Percentiles rank a stretch among this genome's conserved stretches.
phyloP scores from a whole-genome alignment of 2,113 vertebrate genomes.

The Acrocephalus kingi region DNA sequence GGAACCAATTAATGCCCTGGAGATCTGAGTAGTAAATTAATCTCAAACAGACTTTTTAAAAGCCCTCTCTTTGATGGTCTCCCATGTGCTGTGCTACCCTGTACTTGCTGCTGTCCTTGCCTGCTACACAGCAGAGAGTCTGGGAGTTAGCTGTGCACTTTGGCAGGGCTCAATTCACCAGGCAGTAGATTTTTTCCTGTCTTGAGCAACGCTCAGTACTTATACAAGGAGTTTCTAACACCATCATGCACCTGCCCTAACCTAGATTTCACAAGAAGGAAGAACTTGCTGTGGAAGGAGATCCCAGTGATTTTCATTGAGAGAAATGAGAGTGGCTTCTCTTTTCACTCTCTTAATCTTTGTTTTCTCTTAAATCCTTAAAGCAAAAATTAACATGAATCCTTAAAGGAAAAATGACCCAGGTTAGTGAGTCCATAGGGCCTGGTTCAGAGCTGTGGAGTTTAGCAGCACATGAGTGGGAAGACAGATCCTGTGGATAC shows the following conservation, averaged over 20 bases:
- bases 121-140: not conserved
- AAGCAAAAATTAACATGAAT: not conserved
- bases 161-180: not conserved
- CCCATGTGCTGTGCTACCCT: not conserved
- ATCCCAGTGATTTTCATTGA: not conserved
- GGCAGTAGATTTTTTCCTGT: not conserved
- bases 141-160: not conserved
- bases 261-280: accelerated
- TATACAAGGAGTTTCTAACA: not conserved
- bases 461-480: not conserved
- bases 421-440: not conserved
- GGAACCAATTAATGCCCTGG: slow-evolving; percentile 59
- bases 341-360: accelerated
- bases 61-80: slow-evolving; percentile 21
- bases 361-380: not conserved
- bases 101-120: not conserved
- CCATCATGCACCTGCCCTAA: not conserved
- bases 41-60: slow-evolving; percentile 58
- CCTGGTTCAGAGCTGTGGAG: not conserved
- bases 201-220: not conserved
- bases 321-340: not conserved
- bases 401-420: not conserved
- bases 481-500: not conserved
- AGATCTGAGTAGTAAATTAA: slow-evolving; percentile 64
- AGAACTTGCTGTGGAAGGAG: not conserved